A percentile compares a stretch with the other conserved stretches of the same genome.
These are phyloP conservation scores for Drosophila navojoa DNA, from an alignment of 1,140 invertebrate genomes.

Conservation along the genomic window DNA sequence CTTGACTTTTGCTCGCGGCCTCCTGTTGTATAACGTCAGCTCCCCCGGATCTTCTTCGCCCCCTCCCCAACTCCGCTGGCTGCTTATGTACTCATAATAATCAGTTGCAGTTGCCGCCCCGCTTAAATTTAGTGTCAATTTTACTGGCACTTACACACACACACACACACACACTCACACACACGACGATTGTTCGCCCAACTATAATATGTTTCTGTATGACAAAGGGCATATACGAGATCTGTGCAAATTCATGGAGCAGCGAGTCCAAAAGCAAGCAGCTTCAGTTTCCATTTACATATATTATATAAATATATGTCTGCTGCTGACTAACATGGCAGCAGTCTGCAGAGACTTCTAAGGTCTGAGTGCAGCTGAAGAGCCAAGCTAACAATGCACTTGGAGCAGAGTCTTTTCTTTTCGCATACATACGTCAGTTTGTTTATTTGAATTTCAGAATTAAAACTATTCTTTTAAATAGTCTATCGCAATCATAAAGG, in stretches of 20 bases:
- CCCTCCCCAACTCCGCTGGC: not conserved
- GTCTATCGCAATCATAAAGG: no score
- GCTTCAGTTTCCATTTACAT: slow-evolving; percentile 43
- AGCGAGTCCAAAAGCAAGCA: slow-evolving; percentile 13
- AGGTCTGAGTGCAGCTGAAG: slow-evolving; percentile 1
- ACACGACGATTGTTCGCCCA: not conserved
- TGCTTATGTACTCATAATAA: slow-evolving; percentile 65
- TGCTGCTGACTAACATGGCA: not conserved
- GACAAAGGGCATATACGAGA: slow-evolving; percentile 46
- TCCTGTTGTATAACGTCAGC: slow-evolving; percentile 26
- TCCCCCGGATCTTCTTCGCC: slow-evolving; percentile 5
- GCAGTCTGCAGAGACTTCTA: no score
- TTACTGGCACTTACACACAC: slow-evolving; percentile 66
- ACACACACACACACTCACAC: slow-evolving; percentile 23
- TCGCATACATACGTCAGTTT: no score
- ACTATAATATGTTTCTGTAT: slow-evolving; percentile 51
- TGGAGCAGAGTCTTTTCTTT: no score
- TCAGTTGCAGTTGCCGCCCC: slow-evolving; percentile 59
- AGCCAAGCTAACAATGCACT: no score
- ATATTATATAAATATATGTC: slow-evolving; percentile 17
- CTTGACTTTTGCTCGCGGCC: slow-evolving; percentile 47
- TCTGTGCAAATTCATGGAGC: slow-evolving; percentile 47
- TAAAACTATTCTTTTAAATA: no score
- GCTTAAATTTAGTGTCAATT: slow-evolving; percentile 75
- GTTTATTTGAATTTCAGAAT: no score